Evolutionary conservation across 1,140 invertebrate genomes (phyloP), one percentile per base, ranked within the genome.

Genomic region (Lucilia cuprina): DNA sequence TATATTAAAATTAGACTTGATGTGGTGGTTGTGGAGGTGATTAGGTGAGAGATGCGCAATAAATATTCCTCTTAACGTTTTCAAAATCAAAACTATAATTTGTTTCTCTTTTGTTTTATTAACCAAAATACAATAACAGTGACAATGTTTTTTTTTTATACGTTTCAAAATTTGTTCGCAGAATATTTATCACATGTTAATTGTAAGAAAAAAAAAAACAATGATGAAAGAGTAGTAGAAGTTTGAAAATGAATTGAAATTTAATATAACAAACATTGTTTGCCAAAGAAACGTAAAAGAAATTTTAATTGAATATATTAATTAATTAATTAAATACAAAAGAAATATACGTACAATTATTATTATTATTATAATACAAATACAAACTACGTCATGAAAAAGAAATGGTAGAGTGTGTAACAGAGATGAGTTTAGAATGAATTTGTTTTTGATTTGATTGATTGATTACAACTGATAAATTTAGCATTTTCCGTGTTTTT

Each of bases 21-120:
- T 80, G 77, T 80, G 77, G 77, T 80, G 77, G 77, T 80, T 80
- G 77, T 80, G 77, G 77, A 49, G 77, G 77, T 80, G 77, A 80
- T 19, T 12, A 21, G 65, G 65, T 70, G 65, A 70, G 65, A 70
- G 65, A 70, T 70, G 65, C 65, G n/a, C 9, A n/a, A 70, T 70
- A 70, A 70, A 70, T 70, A 70, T 70, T 70, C 65, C 65, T 70
- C 7, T n/a, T n/a, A n/a, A 19, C 19, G n/a, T 70, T 70, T 70
- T 70, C n/a, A 60, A 70, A 5, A 70, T 70, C 65, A 21, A 70
- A 70, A 60, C 55, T 17, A 14, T 10, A 17, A 14, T 60, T 60
- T 41, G 35, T n/a, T n/a, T n/a, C n/a, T n/a, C n/a, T n/a, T n/a
- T 41, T 41, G 35, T 5, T 55, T 55, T n/a, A n/a, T n/a, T n/a